Evolutionary conservation across 2,888 invertebrate genomes (phyloP).

Genomic region (Diachrysia chrysitis): DNA sequence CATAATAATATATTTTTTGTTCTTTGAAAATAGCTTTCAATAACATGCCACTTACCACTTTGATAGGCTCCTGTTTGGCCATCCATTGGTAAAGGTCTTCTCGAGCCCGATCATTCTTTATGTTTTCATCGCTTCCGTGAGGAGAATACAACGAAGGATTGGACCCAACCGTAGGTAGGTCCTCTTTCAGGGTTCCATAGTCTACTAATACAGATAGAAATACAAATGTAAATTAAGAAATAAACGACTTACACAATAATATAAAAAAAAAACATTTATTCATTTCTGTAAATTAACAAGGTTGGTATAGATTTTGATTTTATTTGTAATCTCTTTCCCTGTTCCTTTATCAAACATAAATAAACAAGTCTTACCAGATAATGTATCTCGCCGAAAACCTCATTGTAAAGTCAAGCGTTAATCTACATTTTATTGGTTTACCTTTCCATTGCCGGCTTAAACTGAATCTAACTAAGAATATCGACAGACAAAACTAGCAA

Average conservation of each 20-base stretch:
- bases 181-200: constrained; percentile 93
- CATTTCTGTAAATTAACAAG: neutral
- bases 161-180: constrained; percentile 91
- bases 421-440: neutral
- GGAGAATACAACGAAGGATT: constrained; percentile 90
- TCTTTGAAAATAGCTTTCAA: too few species aligned
- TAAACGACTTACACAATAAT: neutral
- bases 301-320: neutral
- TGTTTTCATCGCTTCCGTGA: constrained; percentile 85
- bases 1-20: too few species aligned
- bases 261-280: too few species aligned
- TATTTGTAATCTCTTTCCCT: neutral
- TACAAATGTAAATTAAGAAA: neutral
- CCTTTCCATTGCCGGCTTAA: neutral
- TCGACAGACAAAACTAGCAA: constrained; percentile 26
- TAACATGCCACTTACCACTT: constrained; percentile 75
- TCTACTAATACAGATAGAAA: constrained; percentile 79
- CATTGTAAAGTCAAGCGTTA: neutral
- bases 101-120: constrained; percentile 89
- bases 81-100: constrained; percentile 99
- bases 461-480: neutral
- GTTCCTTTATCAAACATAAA: neutral
- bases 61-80: constrained; percentile 95
- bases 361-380: neutral
- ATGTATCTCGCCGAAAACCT: too few species aligned